Base-by-base conservation (phyloP, 1,140 invertebrate genomes). In the Trichonephila clavipes region DNA sequence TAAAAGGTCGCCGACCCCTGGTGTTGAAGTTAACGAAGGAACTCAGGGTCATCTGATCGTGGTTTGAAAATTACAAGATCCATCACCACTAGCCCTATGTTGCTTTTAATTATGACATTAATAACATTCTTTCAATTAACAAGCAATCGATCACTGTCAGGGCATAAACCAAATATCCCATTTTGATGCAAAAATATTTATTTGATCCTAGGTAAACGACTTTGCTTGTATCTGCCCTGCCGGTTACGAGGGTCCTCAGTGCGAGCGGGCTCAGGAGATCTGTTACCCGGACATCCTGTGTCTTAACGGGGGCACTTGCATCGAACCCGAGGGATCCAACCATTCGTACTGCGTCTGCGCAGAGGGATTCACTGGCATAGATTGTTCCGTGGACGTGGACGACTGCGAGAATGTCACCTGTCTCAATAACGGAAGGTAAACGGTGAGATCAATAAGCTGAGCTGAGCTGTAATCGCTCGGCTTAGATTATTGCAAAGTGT, bases 251-350 rank as follows among this genome's bases (percentile, higher is more conserved):
- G 98, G 98, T 14, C 94, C 96, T 40, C 97, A 97, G 94, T 99
- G 98, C 96, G 98, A 98, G 66, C 96, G 97, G 1, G 97, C 96
- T 85, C 96, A 97, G 24, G 97, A 98, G 95, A 97, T 98, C 66
- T 99, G 98, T 95, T 96, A 96, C 6, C 97, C 97, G 14, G 97
- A 97, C 95, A 96, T 89, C 94, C 97, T 97, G 0, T 99, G 99
- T 95, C 96, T 97, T 85, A 98, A 99, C 96, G 98, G 98, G 66
- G 90, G 69, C 51, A 8, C 12, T 5, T 93, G 92, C 86, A 24
- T 72, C 3, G 72, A 34, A 18, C n/a, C 69, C 8, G 85, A 59
- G 40, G 69, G 86, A 77, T 64, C 62, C 6, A 95, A 91, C 72
- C 64, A 85, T 3, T 62, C 64, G 16, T 64, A 77, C 19, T 97